Evolutionary conservation across 1,140 invertebrate genomes (phyloP).

Genomic region (Drosophila lacteicornis): DNA sequence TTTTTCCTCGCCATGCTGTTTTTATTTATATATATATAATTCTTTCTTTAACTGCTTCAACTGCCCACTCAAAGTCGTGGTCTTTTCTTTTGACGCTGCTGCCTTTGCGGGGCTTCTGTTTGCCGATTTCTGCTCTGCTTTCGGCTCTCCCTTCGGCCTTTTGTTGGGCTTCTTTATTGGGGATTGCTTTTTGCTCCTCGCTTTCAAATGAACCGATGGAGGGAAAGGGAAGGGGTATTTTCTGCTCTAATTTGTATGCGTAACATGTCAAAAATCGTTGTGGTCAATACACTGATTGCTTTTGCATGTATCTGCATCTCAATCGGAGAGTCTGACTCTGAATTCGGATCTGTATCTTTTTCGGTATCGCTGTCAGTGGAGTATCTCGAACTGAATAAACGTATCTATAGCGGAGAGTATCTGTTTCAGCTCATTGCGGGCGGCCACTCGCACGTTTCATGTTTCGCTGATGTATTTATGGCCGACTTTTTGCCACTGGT

Average conservation of each 20-base stretch:
- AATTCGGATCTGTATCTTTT: conserved; percentile 25
- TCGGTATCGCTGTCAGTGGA: conserved; percentile 23
- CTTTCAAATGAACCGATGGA: conserved; percentile 32
- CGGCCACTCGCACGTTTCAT: conserved; percentile 38
- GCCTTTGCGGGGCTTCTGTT: conserved; percentile 47
- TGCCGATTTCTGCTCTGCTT: conserved; percentile 39
- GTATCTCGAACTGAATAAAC: conserved; percentile 40
- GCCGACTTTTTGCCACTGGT: conserved; percentile 36
- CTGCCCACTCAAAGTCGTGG: conserved; percentile 19
- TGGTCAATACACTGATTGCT: conserved; percentile 84
- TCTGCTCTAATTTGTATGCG: conserved; percentile 81
- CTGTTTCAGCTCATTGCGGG: conserved; percentile 26
- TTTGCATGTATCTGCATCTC: conserved; percentile 71
- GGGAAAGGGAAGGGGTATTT: conserved; percentile 20
- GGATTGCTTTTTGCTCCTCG: conserved; percentile 46
- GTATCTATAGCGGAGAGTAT: conserved; percentile 30
- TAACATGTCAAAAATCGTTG: conserved; percentile 84
- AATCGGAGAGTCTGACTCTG: conserved; percentile 14
- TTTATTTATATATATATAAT: conserved; percentile 39
- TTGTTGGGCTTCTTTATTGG: conserved; percentile 62
- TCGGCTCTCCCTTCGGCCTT: conserved; percentile 42
- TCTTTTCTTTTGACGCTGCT: conserved; percentile 21
- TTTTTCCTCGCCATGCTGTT: conserved; percentile 26
- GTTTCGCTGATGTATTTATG: conserved; percentile 56
- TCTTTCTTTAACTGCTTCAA: conserved; percentile 52